Evolutionary conservation across 2,888 invertebrate species (phyloP).

Genomic region (Pachydiplax longipennis): DNA sequence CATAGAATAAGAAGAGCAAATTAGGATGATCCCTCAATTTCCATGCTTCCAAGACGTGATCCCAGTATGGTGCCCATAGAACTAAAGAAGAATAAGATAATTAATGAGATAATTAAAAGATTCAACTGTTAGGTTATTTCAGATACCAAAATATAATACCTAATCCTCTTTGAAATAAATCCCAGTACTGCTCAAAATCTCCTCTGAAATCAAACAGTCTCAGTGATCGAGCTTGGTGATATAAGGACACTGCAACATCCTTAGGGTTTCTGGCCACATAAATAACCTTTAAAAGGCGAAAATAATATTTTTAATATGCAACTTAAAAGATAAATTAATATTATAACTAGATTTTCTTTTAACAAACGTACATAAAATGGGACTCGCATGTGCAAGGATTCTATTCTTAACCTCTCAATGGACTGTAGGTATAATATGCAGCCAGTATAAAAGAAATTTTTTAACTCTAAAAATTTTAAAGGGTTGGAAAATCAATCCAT

Average conservation of each 20-base stretch:
- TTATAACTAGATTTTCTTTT: too few relatives aligned
- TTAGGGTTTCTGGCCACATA: constrained; percentile 49
- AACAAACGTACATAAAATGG: too few relatives aligned
- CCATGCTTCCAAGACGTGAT: constrained; percentile 82
- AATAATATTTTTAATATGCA: too few relatives aligned
- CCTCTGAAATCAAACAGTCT: neutral
- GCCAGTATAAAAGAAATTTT: too few relatives aligned
- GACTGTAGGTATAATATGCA: too few relatives aligned
- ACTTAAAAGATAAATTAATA: too few relatives aligned
- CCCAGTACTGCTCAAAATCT: constrained; percentile 22
- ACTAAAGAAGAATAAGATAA: constrained; percentile 59
- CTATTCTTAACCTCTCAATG: too few relatives aligned
- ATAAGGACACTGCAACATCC: constrained; percentile 48
- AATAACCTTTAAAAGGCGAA: constrained; percentile 36
- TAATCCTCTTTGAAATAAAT: constrained; percentile 13
- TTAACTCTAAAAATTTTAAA: too few relatives aligned
- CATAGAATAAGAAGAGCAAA: constrained; percentile 80
- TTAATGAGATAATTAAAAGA: neutral
- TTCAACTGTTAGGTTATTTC: neutral
- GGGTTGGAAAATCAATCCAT: too few relatives aligned
- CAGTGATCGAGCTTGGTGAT: constrained; percentile 20
- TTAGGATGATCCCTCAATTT: constrained; percentile 70
- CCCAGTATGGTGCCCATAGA: constrained; percentile 79
- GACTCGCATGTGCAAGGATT: too few relatives aligned
- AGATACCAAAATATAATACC: neutral